Base-by-base conservation (phyloP, 2,888 invertebrate genomes). In the Palloptera scutellata region DNA sequence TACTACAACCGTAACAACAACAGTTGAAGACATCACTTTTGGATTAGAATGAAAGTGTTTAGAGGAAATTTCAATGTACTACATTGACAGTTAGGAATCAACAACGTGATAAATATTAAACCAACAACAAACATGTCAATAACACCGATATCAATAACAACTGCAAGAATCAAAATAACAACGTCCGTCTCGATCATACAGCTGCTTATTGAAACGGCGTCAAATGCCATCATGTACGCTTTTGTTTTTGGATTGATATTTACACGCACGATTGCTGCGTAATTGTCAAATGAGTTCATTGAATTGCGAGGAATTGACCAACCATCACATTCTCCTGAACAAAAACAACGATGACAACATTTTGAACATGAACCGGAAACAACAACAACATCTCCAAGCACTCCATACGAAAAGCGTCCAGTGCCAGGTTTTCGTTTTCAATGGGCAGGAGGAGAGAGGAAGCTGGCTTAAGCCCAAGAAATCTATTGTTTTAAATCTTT, bases 181-280 rank as follows among this genome's bases (percentile, higher is more conserved):
- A 74, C 76, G 83, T 83, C 80, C 83, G 83, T 83, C 83, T 83
- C 83, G 82, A 84, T 81, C 78, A 83, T 82, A 80, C 83, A 82
- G 81, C 78, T 71, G 51, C 42, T 57, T 30, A 30, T 30, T 30
- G 30, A 30, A 64, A 48, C 57, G 13, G 53, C 64, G 40, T 43
- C 64, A 57, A 51, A 61, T 51, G 40, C 30, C 68, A 68, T 40
- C 68, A 68, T 4, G 61, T 58, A 52, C 62, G 15, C 48, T 55
- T 67, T 61, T 53, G 59, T 64, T 42, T 15, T 13, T 48, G 64
- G 1, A 64, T 30, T 30, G 30, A 30, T 6, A 30, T 6, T 30
- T 30, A 30, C 30, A 30, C 30, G 30, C 3, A 30, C 30, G 30
- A 2, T 30, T 30, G 30, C 30, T 30, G 30, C 30, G 30, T 30